These are phyloP conservation scores for Drosophila guanche DNA, from an alignment of 1,140 invertebrate genomes.

Conservation along the genomic window DNA sequence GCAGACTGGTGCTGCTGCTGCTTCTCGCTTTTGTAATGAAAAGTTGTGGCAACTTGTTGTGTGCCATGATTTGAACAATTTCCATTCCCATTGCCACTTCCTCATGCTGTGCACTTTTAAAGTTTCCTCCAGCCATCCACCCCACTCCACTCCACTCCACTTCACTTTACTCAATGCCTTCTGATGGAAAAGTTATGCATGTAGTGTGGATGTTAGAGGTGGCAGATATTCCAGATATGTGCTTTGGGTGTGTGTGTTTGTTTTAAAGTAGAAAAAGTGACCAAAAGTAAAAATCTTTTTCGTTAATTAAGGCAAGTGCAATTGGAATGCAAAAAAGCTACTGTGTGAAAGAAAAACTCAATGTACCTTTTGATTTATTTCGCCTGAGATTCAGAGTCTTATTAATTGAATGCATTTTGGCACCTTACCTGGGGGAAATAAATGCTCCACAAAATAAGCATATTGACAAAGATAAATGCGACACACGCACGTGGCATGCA, in stretches of 20 bases:
- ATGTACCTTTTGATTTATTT: too few relatives aligned
- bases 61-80: conserved; percentile 45
- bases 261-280: conserved; percentile 22
- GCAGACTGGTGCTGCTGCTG: conserved; percentile 40
- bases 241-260: too few relatives aligned
- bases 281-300: not conserved
- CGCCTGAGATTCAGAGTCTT: too few relatives aligned
- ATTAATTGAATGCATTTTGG: too few relatives aligned
- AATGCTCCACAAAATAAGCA: conserved; percentile 6
- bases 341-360: too few relatives aligned
- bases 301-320: conserved; percentile 1
- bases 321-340: not conserved
- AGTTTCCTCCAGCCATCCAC: conserved; percentile 24
- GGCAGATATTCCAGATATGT: too few relatives aligned
- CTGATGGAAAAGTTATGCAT: conserved; percentile 13
- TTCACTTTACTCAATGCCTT: too few relatives aligned
- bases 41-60: conserved; percentile 64
- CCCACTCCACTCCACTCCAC: too few relatives aligned
- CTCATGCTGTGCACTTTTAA: conserved; percentile 42
- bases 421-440: not conserved
- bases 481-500: too few relatives aligned
- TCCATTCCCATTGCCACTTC: conserved; percentile 11
- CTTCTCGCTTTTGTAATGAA: conserved; percentile 61
- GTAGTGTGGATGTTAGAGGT: too few relatives aligned
- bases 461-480: not conserved